Conservation (phyloP, 2,113 vertebrate genomes). For the Lepisosteus osseus region DNA sequence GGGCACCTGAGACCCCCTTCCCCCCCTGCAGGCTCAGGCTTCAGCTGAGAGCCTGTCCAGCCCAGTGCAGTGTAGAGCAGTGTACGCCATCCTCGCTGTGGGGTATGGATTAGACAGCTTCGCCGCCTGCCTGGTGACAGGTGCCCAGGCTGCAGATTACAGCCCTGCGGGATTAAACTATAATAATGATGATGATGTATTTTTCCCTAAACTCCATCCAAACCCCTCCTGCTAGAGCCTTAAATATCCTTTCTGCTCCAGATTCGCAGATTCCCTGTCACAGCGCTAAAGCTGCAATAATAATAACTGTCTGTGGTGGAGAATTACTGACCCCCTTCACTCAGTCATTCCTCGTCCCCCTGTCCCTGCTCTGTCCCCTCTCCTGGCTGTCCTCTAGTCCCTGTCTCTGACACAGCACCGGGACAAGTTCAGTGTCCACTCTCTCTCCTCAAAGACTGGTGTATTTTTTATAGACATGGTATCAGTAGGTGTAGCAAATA, state of each 20-base stretch:
- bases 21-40: background rate
- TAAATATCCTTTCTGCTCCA: background rate
- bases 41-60: too few relatives aligned
- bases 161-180: conserved; percentile 48
- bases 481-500: too few relatives aligned
- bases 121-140: conserved; percentile 26
- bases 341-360: conserved; percentile 11
- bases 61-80: background rate
- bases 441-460: too few relatives aligned
- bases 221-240: too few relatives aligned
- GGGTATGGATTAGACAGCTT: conserved; percentile 31
- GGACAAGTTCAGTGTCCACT: too few relatives aligned
- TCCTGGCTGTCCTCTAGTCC: background rate
- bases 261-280: background rate
- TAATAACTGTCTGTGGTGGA: background rate
- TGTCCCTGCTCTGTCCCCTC: conserved; percentile 11
- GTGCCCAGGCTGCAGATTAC: conserved; percentile 46
- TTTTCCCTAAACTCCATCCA: conserved; percentile 17
- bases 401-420: background rate
- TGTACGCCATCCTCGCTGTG: background rate
- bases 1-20: too few relatives aligned
- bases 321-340: conserved; percentile 11
- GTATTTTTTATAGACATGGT: too few relatives aligned
- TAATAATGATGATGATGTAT: conserved; percentile 52
- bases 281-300: too few relatives aligned